phyloP scores from a whole-genome alignment of 2,113 vertebrate species.

The Carassius gibelio region DNA sequence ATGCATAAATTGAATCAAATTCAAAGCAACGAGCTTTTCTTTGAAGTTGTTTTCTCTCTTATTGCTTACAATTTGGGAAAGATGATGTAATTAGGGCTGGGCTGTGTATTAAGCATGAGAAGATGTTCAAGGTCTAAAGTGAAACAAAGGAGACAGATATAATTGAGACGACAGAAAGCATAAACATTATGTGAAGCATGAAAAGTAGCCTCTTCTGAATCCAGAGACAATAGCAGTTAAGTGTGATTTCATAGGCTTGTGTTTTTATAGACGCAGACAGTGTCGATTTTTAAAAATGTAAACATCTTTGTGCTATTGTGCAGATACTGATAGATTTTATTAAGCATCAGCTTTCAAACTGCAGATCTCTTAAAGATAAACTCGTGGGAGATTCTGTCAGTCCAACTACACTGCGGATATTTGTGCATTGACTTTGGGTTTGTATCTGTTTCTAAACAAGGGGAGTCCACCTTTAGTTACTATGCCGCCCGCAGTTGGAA shows the following conservation, averaged over 20 bases:
- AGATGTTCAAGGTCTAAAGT: conserved; percentile 14
- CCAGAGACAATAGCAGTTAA: conserved; percentile 16
- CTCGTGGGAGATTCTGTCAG: neutral
- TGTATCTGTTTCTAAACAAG: neutral
- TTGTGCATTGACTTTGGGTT: conserved; percentile 21
- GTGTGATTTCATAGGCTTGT: neutral
- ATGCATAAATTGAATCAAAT: neutral
- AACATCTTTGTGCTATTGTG: conserved; percentile 1
- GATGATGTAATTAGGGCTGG: conserved; percentile 31
- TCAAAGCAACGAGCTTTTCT: neutral
- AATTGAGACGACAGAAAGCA: neutral
- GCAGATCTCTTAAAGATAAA: conserved; percentile 5
- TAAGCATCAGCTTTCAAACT: conserved; percentile 10
- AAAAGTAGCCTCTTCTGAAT: neutral
- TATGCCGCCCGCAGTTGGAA: too few relatives aligned
- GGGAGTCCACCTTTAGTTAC: too few relatives aligned
- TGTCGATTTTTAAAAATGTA: neutral
- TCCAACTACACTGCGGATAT: neutral
- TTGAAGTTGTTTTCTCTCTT: conserved; percentile 16
- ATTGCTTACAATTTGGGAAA: conserved; percentile 9
- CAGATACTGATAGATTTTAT: neutral
- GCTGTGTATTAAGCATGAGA: neutral
- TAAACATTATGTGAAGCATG: neutral
- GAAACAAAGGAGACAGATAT: neutral
- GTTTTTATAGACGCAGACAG: neutral